Evolutionary conservation across 2,113 vertebrate species (phyloP).

Genomic region (Forbesichthys papilliferus): DNA sequence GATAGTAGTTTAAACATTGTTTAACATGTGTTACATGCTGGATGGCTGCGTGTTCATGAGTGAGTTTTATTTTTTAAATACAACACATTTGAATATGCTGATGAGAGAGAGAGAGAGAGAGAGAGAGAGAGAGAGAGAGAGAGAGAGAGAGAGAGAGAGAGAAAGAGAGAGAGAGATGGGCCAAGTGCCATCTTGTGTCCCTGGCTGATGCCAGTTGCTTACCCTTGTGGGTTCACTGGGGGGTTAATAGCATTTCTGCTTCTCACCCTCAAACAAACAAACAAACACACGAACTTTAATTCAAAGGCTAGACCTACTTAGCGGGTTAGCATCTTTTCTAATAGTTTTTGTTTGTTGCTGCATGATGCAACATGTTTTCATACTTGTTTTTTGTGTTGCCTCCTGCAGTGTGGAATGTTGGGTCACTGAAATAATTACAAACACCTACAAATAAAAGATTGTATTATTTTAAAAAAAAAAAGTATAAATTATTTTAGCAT

Average conservation of each 20-base stretch:
- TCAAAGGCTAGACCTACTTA: neutral
- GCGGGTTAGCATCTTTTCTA: neutral
- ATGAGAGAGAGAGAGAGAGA: neutral
- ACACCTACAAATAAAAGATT: too few species aligned
- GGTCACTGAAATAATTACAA: too few species aligned
- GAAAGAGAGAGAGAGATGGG: neutral
- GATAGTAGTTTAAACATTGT: neutral
- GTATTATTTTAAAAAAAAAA: too few species aligned
- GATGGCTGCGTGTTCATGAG: neutral
- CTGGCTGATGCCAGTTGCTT: neutral
- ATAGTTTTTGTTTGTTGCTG: too few species aligned
- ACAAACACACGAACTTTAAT: neutral
- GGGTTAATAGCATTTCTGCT: neutral
- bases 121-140: neutral
- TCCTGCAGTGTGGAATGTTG: too few species aligned
- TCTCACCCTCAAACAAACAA: neutral
- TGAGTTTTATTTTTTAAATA: neutral
- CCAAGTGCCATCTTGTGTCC: neutral
- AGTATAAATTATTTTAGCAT: too few species aligned
- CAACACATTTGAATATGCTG: too few species aligned
- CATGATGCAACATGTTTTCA: too few species aligned
- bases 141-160: neutral
- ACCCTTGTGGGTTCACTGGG: slow-evolving; percentile 9
- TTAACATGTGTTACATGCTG: neutral
- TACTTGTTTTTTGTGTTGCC: too few species aligned